phyloP scores from a whole-genome alignment of 2,113 vertebrate species.

The Macrotis lagotis region DNA sequence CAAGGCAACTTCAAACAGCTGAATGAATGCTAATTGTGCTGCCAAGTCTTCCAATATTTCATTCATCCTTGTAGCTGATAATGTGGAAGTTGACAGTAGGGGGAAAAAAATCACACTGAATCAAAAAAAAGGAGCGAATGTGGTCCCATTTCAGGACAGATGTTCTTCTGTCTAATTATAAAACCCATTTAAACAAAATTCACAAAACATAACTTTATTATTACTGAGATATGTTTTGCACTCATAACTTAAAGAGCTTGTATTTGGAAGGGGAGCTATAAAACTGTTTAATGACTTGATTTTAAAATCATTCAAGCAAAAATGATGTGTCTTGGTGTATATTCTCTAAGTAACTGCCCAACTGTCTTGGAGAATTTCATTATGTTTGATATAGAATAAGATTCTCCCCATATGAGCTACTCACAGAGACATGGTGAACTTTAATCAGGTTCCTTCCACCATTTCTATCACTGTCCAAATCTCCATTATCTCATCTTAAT shows the following conservation, averaged over 20 bases:
- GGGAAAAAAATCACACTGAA: neutral
- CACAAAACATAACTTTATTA: constrained; percentile 1
- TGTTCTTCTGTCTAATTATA: constrained; percentile 4
- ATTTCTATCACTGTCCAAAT: neutral
- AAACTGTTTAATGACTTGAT: constrained; percentile 64
- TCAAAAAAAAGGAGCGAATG: neutral
- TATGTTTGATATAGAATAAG: fast-evolving
- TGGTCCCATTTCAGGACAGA: neutral
- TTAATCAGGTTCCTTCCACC: neutral
- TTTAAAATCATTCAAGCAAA: constrained; percentile 65
- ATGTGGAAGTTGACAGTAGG: neutral
- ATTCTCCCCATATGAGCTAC: neutral
- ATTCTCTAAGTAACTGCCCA: constrained; percentile 20
- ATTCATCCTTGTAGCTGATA: neutral
- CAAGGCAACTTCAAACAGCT: neutral
- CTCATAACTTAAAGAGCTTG: constrained; percentile 55
- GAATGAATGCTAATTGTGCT: neutral
- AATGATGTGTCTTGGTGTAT: neutral
- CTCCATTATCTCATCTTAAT: neutral
- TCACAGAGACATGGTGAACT: fast-evolving
- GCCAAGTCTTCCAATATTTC: neutral
- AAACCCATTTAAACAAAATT: constrained; percentile 10
- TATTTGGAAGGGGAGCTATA: constrained; percentile 57
- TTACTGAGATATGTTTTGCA: constrained; percentile 32
- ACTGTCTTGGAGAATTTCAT: neutral